A percentile compares a stretch with the other conserved stretches of the same genome.
These are phyloP conservation scores for Eurypyga helias DNA, from an alignment of 2,113 vertebrate species.

Conservation along the genomic window DNA sequence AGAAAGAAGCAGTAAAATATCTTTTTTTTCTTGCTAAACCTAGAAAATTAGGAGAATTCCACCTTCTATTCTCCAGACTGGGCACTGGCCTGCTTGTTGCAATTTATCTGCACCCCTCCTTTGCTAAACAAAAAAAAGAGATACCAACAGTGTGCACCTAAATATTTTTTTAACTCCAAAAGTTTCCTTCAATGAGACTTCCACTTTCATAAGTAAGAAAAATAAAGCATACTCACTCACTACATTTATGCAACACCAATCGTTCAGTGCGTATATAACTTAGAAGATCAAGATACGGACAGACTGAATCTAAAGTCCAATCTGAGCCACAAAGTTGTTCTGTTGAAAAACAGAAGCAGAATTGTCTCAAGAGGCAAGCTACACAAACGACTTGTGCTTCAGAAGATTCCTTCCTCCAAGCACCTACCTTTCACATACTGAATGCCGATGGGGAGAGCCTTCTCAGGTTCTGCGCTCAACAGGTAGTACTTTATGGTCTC, in stretches of 20 bases:
- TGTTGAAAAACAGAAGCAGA: conserved; percentile 50
- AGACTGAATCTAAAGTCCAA: conserved; percentile 89
- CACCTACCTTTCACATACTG: conserved; percentile 88
- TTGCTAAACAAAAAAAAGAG: background rate
- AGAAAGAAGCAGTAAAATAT: background rate
- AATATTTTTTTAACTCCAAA: background rate
- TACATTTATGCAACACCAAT: conserved; percentile 84
- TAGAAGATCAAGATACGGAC: conserved; percentile 88
- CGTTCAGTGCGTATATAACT: conserved; percentile 92
- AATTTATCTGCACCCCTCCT: background rate
- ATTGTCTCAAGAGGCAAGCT: background rate
- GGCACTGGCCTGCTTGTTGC: background rate
- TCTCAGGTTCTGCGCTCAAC: conserved; percentile 89
- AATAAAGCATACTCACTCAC: conserved; percentile 83
- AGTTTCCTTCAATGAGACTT: background rate
- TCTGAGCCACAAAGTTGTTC: conserved; percentile 84
- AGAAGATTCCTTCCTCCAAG: background rate
- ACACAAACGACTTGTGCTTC: background rate
- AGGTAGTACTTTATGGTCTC: conserved; percentile 88
- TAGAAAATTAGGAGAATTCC: background rate
- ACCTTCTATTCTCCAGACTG: background rate
- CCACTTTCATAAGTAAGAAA: background rate
- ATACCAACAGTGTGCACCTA: background rate
- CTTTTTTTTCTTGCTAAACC: background rate
- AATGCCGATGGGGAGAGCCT: conserved; percentile 88